These are phyloP conservation scores for Psittacula derbiana DNA, from an alignment of 2,797 vertebrate genomes.

Conservation along the genomic window DNA sequence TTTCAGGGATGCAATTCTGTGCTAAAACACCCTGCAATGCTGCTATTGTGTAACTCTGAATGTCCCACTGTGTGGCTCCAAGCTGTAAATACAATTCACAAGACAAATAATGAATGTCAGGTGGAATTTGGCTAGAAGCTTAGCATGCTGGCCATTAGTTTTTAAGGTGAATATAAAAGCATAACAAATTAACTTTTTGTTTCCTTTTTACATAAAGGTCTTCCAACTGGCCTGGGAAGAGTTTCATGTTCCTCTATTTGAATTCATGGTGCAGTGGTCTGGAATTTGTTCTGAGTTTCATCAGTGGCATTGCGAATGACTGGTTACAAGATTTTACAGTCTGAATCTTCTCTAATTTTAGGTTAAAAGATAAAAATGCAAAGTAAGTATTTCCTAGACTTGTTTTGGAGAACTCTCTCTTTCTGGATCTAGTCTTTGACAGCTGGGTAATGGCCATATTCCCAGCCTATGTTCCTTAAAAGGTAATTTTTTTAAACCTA, in stretches of 20 bases:
- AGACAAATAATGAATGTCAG: neutral
- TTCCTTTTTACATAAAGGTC: rapidly evolving
- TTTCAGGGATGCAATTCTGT: neutral
- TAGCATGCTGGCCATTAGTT: neutral
- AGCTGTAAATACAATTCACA: neutral
- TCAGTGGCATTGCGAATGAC: neutral
- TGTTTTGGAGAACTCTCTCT: neutral
- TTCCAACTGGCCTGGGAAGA: neutral
- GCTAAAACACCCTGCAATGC: neutral
- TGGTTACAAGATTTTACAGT: neutral
- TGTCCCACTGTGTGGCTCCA: neutral
- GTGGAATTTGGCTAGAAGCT: neutral
- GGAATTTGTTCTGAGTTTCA: neutral
- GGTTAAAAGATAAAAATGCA: neutral
- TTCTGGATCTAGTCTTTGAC: neutral
- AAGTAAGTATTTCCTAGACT: neutral
- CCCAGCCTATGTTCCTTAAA: neutral
- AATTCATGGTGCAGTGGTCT: too few species aligned
- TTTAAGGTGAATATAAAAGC: neutral
- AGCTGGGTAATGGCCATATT: neutral
- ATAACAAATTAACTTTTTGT: neutral
- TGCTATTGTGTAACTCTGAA: neutral
- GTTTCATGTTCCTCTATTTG: neutral
- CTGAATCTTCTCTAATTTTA: neutral
- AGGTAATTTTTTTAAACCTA: neutral